phyloP scores from a whole-genome alignment of 2,888 invertebrate species.

The Cephalotes varians region DNA sequence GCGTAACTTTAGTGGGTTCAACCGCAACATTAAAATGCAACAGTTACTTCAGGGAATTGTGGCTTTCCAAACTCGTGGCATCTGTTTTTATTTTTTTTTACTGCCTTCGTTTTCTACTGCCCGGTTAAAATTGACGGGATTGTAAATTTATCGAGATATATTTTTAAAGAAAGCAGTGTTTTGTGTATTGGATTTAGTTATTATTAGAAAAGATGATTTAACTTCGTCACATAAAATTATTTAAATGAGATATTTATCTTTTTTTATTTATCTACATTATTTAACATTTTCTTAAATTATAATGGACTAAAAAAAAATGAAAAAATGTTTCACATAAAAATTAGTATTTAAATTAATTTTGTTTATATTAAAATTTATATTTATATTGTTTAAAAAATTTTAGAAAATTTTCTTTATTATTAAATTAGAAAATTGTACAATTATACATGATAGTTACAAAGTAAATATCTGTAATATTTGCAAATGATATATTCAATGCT shows the following conservation, averaged over 20 bases:
- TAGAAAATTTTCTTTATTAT: neutral
- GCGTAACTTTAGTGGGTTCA: conserved; percentile 30
- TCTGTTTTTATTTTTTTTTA: conserved; percentile 30
- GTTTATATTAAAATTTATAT: neutral
- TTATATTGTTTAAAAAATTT: neutral
- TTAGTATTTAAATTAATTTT: neutral
- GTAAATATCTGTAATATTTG: neutral
- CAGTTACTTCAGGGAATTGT: conserved; percentile 66
- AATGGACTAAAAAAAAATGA: neutral
- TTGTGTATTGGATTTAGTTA: neutral
- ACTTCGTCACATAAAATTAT: neutral
- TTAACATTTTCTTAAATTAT: neutral
- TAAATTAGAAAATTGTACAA: neutral
- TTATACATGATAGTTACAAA: neutral
- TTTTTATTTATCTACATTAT: neutral
- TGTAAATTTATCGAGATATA: conserved; percentile 15
- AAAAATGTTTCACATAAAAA: neutral
- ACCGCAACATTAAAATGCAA: conserved; percentile 69
- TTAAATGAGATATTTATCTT: neutral
- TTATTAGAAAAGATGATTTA: neutral
- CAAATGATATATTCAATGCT: neutral
- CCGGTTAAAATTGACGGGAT: neutral
- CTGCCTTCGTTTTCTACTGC: neutral
- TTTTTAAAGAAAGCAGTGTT: neutral
- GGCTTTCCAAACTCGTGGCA: conserved; percentile 22